Evolutionary conservation across 2,113 vertebrate species (phyloP).

Genomic region (Stictonetta naevosa): DNA sequence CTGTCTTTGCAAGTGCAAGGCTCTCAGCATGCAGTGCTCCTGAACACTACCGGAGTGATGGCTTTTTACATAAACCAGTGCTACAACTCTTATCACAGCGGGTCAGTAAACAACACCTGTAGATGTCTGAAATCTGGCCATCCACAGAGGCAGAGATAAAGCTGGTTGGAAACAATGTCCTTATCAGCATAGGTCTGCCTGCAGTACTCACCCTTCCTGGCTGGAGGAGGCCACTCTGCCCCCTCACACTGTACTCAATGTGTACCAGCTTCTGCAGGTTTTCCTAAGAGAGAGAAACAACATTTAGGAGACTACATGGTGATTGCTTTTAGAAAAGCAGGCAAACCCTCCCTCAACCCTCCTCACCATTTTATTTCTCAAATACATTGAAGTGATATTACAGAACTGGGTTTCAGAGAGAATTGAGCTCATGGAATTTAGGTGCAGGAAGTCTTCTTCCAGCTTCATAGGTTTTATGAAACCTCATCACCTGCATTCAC

Average conservation of each 20-base stretch:
- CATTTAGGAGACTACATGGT: not conserved
- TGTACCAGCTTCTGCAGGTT: conserved; percentile 95
- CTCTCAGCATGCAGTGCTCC: not conserved
- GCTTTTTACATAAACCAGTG: not conserved
- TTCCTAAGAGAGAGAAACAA: conserved; percentile 81
- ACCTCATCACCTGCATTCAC: not conserved
- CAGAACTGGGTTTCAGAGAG: not conserved
- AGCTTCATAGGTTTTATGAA: not conserved
- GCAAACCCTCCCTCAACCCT: not conserved
- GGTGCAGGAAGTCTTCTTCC: not conserved
- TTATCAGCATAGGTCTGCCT: conserved; percentile 54
- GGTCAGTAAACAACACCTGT: conserved; percentile 43
- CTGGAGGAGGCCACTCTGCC: conserved; percentile 89
- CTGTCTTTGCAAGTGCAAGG: not conserved
- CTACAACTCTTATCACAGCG: not conserved
- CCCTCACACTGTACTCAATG: conserved; percentile 92
- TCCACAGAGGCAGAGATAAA: not conserved
- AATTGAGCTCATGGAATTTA: not conserved
- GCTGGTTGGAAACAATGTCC: conserved; percentile 66
- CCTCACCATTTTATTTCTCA: not conserved
- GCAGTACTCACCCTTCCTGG: conserved; percentile 91
- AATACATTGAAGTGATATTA: not conserved
- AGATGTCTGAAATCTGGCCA: conserved; percentile 33
- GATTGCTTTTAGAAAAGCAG: not conserved
- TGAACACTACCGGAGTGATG: not conserved